Base-by-base conservation (phyloP, 2,888 invertebrate genomes). In the Cyclophora albipunctata region DNA sequence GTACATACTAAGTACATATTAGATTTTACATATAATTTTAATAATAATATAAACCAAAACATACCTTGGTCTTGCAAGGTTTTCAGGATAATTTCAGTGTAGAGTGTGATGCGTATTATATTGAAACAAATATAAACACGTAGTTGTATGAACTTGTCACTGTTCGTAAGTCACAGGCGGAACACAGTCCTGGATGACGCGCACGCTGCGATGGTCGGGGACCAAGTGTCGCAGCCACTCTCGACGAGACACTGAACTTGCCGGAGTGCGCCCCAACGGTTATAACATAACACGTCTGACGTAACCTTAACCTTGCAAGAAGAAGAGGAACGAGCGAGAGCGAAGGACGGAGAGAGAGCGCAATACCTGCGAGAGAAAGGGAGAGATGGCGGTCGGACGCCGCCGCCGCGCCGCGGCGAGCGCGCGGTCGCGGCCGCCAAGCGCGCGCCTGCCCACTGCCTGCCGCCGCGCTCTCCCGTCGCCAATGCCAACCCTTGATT, bases 271-370 rank as follows among this genome's bases (percentile, higher is more conserved):
- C 82, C 86, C 83, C 88, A 85, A 86, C 88, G 87, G 88, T 88
- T 88, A 88, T 88, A 88, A 88, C 88, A 87, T 88, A 88, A 88
- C 88, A 88, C 81, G 85, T 86, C 88, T 88, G 88, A 88, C 88
- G 88, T 88, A 88, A 88, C 88, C 88, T 88, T 88, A 88, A 88
- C 88, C 88, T 88, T 88, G 88, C 88, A 84, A 86, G 88, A 88
- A 87, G 86, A 85, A 87, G 88, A 85, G 87, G 86, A 86, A 85
- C 83, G 76, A 82, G 73, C 83, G 72, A 75, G 77, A 85, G 85
- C 88, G 86, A 87, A 86, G 86, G 86, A 85, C 88, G 86, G 80
- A 83, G 85, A 87, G 86, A 88, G 81, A 72, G 85, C 86, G 69
- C 85, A 84, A 87, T 75, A 73, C 71, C 67, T 61, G 82, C 80